Conservation (phyloP, 23 tunicate genomes). For the Halocynthia roretzi region DNA sequence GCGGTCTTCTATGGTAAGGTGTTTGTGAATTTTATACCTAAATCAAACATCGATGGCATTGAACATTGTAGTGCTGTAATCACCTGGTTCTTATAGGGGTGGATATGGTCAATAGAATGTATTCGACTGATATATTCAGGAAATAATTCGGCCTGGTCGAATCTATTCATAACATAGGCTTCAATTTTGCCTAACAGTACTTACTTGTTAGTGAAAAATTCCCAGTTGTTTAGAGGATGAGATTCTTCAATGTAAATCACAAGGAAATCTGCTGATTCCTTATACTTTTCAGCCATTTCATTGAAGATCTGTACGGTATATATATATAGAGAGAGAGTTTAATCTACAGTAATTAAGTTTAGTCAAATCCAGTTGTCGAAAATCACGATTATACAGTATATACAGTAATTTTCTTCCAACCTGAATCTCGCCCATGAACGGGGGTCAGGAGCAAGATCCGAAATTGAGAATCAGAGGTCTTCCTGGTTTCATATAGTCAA, state of each 20-base stretch:
- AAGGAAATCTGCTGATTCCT: constrained; percentile 27
- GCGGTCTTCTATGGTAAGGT: constrained; percentile 27
- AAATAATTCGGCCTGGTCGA: too few relatives aligned
- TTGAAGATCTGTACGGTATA: constrained; percentile 8
- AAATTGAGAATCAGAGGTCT: constrained; percentile 54
- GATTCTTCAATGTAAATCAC: constrained; percentile 51
- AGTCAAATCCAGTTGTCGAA: too few relatives aligned
- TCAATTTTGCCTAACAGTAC: too few relatives aligned
- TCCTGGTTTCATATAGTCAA: constrained; percentile 40
- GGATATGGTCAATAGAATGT: too few relatives aligned
- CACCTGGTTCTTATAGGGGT: too few relatives aligned
- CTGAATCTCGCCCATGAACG: constrained; percentile 30
- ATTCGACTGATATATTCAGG: too few relatives aligned
- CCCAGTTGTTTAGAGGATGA: constrained; percentile 46
- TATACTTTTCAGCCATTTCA: constrained; percentile 8
- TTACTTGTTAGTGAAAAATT: constrained; percentile 34
- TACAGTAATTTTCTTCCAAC: background rate
- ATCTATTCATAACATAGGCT: too few relatives aligned
- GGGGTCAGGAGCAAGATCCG: constrained; percentile 55
- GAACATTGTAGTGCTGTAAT: background rate
- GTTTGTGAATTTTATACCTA: constrained; percentile 30
- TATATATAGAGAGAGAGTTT: background rate
- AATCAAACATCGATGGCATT: background rate
- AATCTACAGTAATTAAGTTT: too few relatives aligned
- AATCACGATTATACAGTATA: too few relatives aligned